These are phyloP conservation scores for human DNA, from an alignment of 2,113 vertebrate genomes.

Conservation along the genomic window GRCh38 chr4:181082501-181083000, in stretches of 20 bases:
- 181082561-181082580: not conserved
- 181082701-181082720: not conserved
- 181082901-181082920: no score
- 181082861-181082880: no score
- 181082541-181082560: no score
- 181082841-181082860: not conserved
- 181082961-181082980: not conserved
- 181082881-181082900: not conserved
- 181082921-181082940: fast-evolving
- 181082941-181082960: not conserved
- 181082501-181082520: no score
- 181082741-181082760: not conserved
- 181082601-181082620: not conserved
- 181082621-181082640: not conserved
- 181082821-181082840: not conserved
- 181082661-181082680: not conserved
- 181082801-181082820: not conserved
- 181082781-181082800: not conserved
- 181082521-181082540: no score
- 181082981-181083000: not conserved
- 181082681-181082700: not conserved
- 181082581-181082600: not conserved
- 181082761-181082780: not conserved
- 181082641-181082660: not conserved
- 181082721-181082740: not conserved